Conservation (phyloP, 2,888 invertebrate species). For the Drepana falcataria region DNA sequence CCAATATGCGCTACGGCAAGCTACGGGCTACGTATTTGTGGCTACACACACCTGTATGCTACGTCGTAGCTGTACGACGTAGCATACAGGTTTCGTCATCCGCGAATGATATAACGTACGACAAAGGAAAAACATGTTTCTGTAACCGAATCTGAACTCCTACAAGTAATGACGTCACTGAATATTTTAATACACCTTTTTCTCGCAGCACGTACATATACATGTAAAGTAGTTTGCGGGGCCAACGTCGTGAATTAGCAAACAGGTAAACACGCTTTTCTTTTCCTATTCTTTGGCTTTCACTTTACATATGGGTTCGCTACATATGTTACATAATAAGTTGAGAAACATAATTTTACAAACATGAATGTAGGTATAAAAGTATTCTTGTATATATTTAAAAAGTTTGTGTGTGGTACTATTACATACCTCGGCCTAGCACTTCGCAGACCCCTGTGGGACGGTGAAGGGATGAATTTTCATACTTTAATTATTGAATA, state of each 20-base stretch:
- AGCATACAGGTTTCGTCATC: neutral
- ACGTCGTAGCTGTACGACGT: neutral
- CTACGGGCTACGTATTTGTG: neutral
- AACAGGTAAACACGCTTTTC: neutral
- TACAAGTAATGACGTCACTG: neutral
- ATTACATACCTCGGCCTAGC: too few species aligned
- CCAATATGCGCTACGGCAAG: neutral
- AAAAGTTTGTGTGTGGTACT: too few species aligned
- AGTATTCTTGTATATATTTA: too few species aligned
- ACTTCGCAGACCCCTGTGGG: too few species aligned
- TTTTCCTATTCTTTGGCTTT: neutral
- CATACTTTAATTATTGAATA: too few species aligned
- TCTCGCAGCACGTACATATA: neutral
- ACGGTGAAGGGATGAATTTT: too few species aligned
- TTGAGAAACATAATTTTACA: neutral
- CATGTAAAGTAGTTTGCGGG: slow-evolving; percentile 1
- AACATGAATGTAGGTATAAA: neutral
- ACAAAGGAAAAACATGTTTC: neutral
- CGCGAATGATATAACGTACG: neutral
- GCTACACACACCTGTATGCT: neutral
- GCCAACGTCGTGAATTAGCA: neutral
- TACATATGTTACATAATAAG: neutral
- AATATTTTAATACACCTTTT: slow-evolving; percentile 2
- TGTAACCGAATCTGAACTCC: neutral
- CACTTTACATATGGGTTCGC: neutral